Evolutionary conservation across 2,797 vertebrate genomes (phyloP).

Genomic region (Myotis planiceps): DNA sequence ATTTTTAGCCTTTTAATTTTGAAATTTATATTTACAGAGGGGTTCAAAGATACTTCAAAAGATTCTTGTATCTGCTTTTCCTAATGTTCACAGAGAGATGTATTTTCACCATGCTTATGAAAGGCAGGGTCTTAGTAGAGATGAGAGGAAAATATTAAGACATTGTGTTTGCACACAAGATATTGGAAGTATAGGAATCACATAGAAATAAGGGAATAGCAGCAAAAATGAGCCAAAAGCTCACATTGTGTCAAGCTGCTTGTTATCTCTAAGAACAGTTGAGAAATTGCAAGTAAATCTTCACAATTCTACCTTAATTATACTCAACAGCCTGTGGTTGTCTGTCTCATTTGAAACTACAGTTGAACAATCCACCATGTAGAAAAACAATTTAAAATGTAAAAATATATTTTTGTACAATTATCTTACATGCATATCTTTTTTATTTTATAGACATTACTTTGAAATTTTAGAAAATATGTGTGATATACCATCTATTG

Average conservation of each 20-base stretch:
- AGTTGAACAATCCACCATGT: background rate
- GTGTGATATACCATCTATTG: background rate
- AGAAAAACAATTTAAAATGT: background rate
- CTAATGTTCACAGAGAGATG: background rate
- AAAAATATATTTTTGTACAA: background rate
- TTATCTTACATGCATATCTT: background rate
- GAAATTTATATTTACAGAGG: background rate
- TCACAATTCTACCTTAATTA: background rate
- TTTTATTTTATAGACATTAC: background rate
- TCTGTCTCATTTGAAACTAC: background rate
- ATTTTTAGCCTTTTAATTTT: background rate
- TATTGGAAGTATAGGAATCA: background rate
- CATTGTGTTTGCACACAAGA: background rate
- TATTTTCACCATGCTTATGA: background rate
- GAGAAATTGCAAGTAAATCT: background rate
- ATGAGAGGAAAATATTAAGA: background rate
- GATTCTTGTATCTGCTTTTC: background rate
- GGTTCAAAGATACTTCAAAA: background rate
- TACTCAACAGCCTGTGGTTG: background rate
- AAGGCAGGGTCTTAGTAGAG: background rate
- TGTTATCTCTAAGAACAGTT: background rate
- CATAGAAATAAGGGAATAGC: background rate
- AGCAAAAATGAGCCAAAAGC: background rate
- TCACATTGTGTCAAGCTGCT: background rate
- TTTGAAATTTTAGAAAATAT: background rate